Evolutionary conservation across 2,113 vertebrate genomes (phyloP), one percentile per base, ranked within the genome.

Genomic region (Amblyopsis rosae): DNA sequence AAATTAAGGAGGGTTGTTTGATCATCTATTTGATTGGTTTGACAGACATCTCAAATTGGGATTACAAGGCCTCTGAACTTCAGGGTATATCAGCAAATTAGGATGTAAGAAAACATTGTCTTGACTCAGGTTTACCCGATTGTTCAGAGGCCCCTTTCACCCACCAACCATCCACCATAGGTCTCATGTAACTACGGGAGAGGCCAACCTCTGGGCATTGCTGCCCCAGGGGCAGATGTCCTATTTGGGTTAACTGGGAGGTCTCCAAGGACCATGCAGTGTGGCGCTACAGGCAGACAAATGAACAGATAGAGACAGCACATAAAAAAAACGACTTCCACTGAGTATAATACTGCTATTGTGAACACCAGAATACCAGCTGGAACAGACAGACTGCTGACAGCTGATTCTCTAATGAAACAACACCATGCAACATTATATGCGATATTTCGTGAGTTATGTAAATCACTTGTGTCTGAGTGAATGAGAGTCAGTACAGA

Each of bases 261-360:
- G 63, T 71, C 77, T 50, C 13, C 16, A 54, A 64, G 35, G 53
- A 70, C 26, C 59, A n/a, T 32, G 58, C 41, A 47, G n/a, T 16
- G n/a, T 3, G 72, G 62, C 12, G 63, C 77, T 79, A 74, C 45
- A 67, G 53, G 62, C 50, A 70, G 47, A 75, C 46, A 58, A 15
- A 58, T 17, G 48, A 12, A 62, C 17, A 67, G 33, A 73, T 16
- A 62, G 9, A 53, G 6, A 51, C n/a, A 63, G 19, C 9, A 50
- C 33, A 66, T 51, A 16, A 46, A 48, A 65, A 16, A 49, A 26
- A 35, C 9, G 17, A 1, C 35, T 45, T 45, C 8, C 17, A 58
- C 26, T 4, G 26, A 54, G n/a, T 54, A 32, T 58, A 12, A 11
- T 16, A 32, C 26, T 32, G 56, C 4, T 32, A 32, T 12, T 58